Conservation (phyloP, 1,140 invertebrate species). For the Adelges cooleyi region DNA sequence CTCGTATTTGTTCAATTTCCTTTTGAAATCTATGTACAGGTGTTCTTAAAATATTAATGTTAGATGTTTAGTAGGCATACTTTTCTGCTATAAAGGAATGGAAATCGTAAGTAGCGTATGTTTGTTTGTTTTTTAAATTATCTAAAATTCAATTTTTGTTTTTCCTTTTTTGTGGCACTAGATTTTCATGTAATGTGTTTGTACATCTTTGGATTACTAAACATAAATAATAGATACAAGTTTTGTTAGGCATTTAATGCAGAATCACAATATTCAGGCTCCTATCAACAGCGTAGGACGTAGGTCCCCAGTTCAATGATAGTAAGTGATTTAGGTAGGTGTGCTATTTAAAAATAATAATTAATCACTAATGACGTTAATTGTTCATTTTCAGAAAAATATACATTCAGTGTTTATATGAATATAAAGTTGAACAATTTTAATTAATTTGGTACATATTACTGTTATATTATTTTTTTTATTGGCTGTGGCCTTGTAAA, state of each 20-base stretch:
- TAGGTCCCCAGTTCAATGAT: slow-evolving; percentile 9
- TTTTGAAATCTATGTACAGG: too few species aligned
- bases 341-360: not conserved
- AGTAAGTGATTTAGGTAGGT: slow-evolving; percentile 24
- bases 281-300: slow-evolving; percentile 23
- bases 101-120: slow-evolving; percentile 10
- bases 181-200: not conserved
- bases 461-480: too few species aligned
- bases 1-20: too few species aligned
- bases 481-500: too few species aligned
- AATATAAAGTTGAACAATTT: too few species aligned
- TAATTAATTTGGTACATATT: too few species aligned
- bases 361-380: not conserved
- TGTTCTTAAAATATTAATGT: too few species aligned
- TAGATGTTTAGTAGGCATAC: not conserved
- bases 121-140: slow-evolving; percentile 5
- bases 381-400: not conserved
- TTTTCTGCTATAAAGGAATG: slow-evolving; percentile 10
- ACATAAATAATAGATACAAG: slow-evolving; percentile 12
- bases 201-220: not conserved
- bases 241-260: slow-evolving; percentile 18
- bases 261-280: slow-evolving; percentile 14
- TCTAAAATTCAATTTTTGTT: too few species aligned
- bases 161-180: too few species aligned
- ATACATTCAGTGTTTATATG: too few species aligned